Evolutionary conservation across 2,888 invertebrate genomes (phyloP).

Genomic region (Globia sparganii): DNA sequence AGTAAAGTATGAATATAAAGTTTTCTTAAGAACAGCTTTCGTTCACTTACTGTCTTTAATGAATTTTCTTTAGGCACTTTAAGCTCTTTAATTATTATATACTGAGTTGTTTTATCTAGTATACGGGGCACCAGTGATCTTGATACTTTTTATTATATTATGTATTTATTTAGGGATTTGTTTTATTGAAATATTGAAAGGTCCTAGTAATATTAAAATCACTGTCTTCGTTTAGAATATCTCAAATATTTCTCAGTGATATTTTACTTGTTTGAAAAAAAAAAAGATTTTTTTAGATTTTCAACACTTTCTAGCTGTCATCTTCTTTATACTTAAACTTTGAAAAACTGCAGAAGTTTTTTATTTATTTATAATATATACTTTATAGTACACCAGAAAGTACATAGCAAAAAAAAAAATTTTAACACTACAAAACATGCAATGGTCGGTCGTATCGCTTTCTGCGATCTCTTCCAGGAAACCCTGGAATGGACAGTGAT

Average conservation of each 20-base stretch:
- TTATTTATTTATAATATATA: too few species aligned
- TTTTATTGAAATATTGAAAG: not conserved
- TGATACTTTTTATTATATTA: constrained; percentile 25
- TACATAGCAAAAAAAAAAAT: too few species aligned
- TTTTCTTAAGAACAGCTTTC: constrained; percentile 45
- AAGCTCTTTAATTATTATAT: constrained; percentile 37
- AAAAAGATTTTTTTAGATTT: not conserved
- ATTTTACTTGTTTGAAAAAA: not conserved
- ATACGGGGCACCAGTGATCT: not conserved
- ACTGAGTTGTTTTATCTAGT: not conserved
- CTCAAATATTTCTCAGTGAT: not conserved
- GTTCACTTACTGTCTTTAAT: constrained; percentile 20
- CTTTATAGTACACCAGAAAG: too few species aligned
- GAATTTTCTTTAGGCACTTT: constrained; percentile 37
- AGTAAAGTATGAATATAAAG: constrained; percentile 25
- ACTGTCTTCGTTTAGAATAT: not conserved
- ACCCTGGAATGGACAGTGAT: too few species aligned
- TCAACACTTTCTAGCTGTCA: not conserved
- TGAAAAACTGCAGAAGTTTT: not conserved
- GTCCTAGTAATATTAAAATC: not conserved
- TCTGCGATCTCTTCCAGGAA: too few species aligned
- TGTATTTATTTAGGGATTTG: too few species aligned
- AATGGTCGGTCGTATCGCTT: too few species aligned
- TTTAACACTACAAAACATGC: too few species aligned
- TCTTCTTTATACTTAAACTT: too few species aligned